phyloP scores from a whole-genome alignment of 30 jellyfish, hydroid and myxozoan species.

The Hydractinia symbiolongicarpus region DNA sequence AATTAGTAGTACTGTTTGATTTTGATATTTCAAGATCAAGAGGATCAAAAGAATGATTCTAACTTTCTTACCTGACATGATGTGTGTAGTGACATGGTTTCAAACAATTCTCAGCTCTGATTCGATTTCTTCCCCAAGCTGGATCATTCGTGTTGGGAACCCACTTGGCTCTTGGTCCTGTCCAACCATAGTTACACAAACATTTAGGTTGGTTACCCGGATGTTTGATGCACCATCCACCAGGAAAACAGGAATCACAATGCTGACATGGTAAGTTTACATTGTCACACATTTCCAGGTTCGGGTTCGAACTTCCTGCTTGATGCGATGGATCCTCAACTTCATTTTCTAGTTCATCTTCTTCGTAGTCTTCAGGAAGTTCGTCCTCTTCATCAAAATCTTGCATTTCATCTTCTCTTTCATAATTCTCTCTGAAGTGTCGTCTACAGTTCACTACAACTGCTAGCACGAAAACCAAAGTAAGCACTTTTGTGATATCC shows the following conservation, averaged over 20 bases:
- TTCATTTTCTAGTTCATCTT: not conserved
- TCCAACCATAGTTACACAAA: constrained; percentile 36
- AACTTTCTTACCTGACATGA: constrained; percentile 8
- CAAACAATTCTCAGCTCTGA: constrained; percentile 16
- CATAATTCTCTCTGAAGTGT: too few relatives aligned
- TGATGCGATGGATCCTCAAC: not conserved
- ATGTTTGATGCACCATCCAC: constrained; percentile 1
- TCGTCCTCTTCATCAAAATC: not conserved
- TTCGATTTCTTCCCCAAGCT: constrained; percentile 30
- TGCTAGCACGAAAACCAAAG: too few relatives aligned
- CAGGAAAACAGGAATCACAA: not conserved
- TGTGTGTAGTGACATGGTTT: constrained; percentile 28
- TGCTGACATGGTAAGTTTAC: not conserved
- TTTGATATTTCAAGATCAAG: too few relatives aligned
- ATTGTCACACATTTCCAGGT: not conserved
- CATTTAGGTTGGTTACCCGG: not conserved
- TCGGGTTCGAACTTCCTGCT: not conserved
- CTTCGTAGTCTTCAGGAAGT: not conserved
- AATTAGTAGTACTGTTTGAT: too few relatives aligned
- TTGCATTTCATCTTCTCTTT: too few relatives aligned
- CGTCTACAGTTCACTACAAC: too few relatives aligned
- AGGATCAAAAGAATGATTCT: too few relatives aligned
- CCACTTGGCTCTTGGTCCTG: constrained; percentile 15
- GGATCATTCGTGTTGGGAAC: constrained; percentile 1
- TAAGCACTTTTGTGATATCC: too few relatives aligned